phyloP scores from a whole-genome alignment of 1,140 invertebrate species.

The Oreohelix idahoensis region DNA sequence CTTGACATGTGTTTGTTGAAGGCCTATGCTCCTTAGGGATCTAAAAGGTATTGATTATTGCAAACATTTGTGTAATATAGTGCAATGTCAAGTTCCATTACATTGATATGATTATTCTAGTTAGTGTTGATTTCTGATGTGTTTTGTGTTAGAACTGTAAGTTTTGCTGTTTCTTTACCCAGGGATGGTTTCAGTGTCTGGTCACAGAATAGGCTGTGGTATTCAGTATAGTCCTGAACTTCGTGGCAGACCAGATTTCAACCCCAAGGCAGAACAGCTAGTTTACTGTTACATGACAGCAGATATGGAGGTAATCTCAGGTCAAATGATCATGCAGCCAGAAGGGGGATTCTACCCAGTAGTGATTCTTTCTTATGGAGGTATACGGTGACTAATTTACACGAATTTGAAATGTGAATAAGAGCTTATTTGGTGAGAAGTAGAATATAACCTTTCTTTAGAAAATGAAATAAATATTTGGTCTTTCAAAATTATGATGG shows the following conservation, averaged over 20 bases:
- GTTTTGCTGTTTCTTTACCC: neutral
- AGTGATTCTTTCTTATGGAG: conserved; percentile 59
- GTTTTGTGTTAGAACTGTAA: no score
- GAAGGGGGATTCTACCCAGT: conserved; percentile 70
- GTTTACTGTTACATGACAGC: conserved; percentile 69
- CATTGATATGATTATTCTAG: no score
- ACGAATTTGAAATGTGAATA: no score
- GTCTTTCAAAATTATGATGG: no score
- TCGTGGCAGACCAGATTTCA: conserved; percentile 53
- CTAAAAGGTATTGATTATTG: no score
- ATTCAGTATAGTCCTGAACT: conserved; percentile 61
- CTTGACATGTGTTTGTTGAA: no score
- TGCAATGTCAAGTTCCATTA: no score
- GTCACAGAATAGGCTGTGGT: conserved; percentile 68
- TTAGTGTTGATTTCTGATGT: neutral
- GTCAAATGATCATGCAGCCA: conserved; percentile 69
- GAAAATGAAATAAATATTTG: no score
- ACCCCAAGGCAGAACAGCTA: conserved; percentile 65
- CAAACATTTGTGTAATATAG: no score
- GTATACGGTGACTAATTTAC: conserved; percentile 50
- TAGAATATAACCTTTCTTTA: no score
- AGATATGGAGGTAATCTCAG: conserved; percentile 61
- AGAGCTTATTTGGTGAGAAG: no score
- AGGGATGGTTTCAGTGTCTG: conserved; percentile 27
- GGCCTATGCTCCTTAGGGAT: no score